Base-by-base conservation (phyloP, 92 coral and sea anemone species). In the Diadumene lineata region DNA sequence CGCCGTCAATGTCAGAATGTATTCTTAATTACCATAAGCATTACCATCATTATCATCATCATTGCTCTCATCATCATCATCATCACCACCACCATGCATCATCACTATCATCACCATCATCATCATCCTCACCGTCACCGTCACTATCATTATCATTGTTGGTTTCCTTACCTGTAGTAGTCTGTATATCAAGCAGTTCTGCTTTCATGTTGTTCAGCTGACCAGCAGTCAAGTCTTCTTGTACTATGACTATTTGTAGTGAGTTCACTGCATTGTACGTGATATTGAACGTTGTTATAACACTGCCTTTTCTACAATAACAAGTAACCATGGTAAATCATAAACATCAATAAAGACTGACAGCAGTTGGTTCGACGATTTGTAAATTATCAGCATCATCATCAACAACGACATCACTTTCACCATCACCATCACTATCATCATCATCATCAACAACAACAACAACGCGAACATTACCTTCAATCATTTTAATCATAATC, bases 151-250 rank as follows among this genome's bases (percentile, higher is more conserved):
- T 16, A 18, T n/a, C 15, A 58, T 58, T 22, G 26, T 3, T n/a
- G n/a, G n/a, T n/a, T n/a, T 15, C 21, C 69, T 46, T 60, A 83
- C 88, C 88, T 53, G 61, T 60, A 33, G 44, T 78, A 50, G 78
- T 79, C 21, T 70, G 32, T 9, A 83, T 70, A 33, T 64, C 33
- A n/a, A 77, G 56, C n/a, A 83, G 66, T 62, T 77, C 64, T 17
- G 78, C 87, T 30, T 67, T 43, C 25, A 56, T 67, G 15, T 21
- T 22, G 17, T 75, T 75, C 4, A 83, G 68, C 1, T 43, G 70
- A 57, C 87, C 87, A 1, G 73, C 63, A 28, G 79, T 72, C 21
- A 83, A 31, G 44, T 83, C 74, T 44, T 83, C 87, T 44, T 83
- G 87, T 0, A 83, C 10, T 18, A 24, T 13, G 48, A 83, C 57